phyloP scores from a whole-genome alignment of 2,888 invertebrate genomes.

The Sphaerolaimus hirsutus region DNA sequence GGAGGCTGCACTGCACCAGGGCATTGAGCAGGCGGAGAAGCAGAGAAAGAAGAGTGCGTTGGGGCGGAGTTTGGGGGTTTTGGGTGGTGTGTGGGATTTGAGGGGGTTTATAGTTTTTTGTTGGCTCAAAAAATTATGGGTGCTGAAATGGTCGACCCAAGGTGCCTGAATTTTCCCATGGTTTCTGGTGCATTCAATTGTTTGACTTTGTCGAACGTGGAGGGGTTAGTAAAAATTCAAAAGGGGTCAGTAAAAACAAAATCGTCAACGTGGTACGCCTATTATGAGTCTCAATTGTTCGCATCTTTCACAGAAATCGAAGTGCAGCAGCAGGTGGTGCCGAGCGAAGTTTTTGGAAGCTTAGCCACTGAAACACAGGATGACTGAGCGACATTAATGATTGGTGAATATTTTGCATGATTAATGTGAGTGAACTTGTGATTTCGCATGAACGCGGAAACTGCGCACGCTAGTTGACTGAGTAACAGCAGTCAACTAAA shows the following conservation, averaged over 20 bases:
- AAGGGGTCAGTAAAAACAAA: too few relatives aligned
- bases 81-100: neutral
- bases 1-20: slow-evolving; percentile 28
- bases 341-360: slow-evolving; percentile 64
- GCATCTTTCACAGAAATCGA: slow-evolving; percentile 20
- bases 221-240: too few relatives aligned
- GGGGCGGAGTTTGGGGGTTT: neutral
- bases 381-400: slow-evolving; percentile 2
- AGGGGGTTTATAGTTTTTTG: neutral
- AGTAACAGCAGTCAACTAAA: too few relatives aligned
- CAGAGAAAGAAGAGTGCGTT: neutral
- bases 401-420: too few relatives aligned
- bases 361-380: slow-evolving; percentile 19
- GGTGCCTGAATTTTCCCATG: too few relatives aligned
- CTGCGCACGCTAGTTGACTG: too few relatives aligned
- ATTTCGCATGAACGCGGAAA: too few relatives aligned
- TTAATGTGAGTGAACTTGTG: too few relatives aligned
- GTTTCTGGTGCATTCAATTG: neutral
- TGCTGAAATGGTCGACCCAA: too few relatives aligned
- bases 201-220: too few relatives aligned
- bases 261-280: too few relatives aligned
- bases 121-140: too few relatives aligned
- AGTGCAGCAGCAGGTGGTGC: slow-evolving; percentile 59
- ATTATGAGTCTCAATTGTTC: neutral
- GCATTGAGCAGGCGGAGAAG: neutral